Conservation (phyloP, 2,113 vertebrate genomes). For the Ceyx melanurus region DNA sequence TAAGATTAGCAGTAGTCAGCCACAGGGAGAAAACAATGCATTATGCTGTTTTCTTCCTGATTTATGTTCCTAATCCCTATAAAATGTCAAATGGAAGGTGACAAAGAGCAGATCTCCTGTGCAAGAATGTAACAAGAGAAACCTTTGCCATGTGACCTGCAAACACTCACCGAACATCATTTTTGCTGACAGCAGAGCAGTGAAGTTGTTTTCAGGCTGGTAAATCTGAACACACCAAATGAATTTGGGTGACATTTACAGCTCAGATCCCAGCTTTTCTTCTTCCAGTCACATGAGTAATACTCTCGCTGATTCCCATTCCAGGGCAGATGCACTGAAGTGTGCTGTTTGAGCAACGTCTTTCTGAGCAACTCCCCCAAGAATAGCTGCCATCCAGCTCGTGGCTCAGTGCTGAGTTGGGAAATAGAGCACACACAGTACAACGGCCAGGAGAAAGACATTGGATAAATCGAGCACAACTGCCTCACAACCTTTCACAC, state of each 20-base stretch:
- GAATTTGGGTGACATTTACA: constrained; percentile 66
- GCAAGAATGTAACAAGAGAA: constrained; percentile 21
- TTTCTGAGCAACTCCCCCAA: background rate
- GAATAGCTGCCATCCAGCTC: background rate
- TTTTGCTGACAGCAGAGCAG: constrained; percentile 37
- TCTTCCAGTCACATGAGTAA: background rate
- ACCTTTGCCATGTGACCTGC: background rate
- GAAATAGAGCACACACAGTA: background rate
- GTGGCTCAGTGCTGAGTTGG: background rate
- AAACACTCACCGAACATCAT: constrained; percentile 13
- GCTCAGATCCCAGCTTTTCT: background rate
- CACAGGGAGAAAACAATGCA: constrained; percentile 17
- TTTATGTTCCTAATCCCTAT: constrained; percentile 38
- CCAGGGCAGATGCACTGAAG: background rate
- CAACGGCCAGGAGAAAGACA: background rate
- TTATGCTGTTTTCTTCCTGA: constrained; percentile 39
- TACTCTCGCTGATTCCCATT: background rate
- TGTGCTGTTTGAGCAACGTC: background rate
- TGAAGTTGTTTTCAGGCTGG: background rate
- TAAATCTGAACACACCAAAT: constrained; percentile 33
- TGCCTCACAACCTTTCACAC: background rate
- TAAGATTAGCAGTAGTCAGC: constrained; percentile 49
- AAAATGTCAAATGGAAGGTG: constrained; percentile 71
- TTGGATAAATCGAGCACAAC: background rate
- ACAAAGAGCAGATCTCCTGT: constrained; percentile 28